Base-by-base conservation (phyloP, 1,140 invertebrate genomes). In the Pseudomyrmex gracilis region DNA sequence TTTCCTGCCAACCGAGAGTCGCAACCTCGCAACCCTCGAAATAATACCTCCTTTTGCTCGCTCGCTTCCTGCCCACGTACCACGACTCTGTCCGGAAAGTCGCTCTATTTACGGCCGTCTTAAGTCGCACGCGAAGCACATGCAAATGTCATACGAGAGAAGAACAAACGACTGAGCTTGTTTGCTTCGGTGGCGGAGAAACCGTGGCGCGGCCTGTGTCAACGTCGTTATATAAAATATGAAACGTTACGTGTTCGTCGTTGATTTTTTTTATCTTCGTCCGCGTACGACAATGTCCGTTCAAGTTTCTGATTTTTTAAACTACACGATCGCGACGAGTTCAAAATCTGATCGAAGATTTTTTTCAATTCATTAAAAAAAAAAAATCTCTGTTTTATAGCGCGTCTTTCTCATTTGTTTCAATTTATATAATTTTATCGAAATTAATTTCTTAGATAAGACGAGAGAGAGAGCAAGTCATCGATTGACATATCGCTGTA, bases 111-210 rank as follows among this genome's bases (percentile, higher is more conserved):
- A 70, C 76, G 53, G 43, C 34, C 34, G 10, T n/a, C 43, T 78
- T 45, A 45, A 77, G 63, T 47, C 53, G 76, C 76, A 80, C 45
- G 76, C 76, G 76, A 80, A 80, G 53, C 66, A 70, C 61, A 78
- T 78, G 76, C 53, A 78, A 78, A 78, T 70, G 55, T 22, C 66
- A n/a, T n/a, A 63, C 66, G 66, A 71, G 9, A 70, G 53, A 70
- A 67, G 53, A 58, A 67, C 17, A 53, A 58, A 58, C 51, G 51
- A 78, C 22, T 22, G n/a, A 43, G 47, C n/a, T 9, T 15, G 57
- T 64, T 20, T 66, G 12, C 47, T 20, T 34, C 43, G 51, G 15
- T 17, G 9, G 17, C 34, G 13, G 17, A 47, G 9, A 61, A 77
- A 55, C 34, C 71, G 60, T 24, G 47, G 10, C 47, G 60, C 45